Base-by-base conservation (phyloP, 2,888 invertebrate species). In the Apamea sordens region DNA sequence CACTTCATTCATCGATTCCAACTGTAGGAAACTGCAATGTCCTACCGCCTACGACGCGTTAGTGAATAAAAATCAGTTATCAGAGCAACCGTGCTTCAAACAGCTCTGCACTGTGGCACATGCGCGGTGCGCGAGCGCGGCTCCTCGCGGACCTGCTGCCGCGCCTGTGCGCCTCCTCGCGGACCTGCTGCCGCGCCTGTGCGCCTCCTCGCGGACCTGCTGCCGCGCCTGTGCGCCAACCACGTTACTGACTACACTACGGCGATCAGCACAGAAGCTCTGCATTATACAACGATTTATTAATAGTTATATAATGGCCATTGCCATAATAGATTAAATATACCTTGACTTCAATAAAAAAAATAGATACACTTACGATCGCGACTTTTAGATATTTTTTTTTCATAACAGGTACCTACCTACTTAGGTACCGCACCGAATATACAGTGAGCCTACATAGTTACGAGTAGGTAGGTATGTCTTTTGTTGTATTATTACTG, bases 391-490 rank as follows among this genome's bases (percentile, higher is more conserved):
- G 61, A 28, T 15, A 18, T 18, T 7, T 28, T 7, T 61, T 28
- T 18, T 61, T 61, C 15, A 61, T 15, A 15, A 28, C 0, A 11
- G 7, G 41, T 47, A 47, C 13, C 47, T 47, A 13, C n/a, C n/a
- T n/a, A n/a, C n/a, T 11, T 32, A 32, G 32, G 32, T 36, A 71
- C 53, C n/a, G 44, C 32, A 59, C 71, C 70, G 50, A 70, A 70
- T 53, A 36, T 36, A n/a, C n/a, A n/a, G 11, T n/a, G 56, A n/a
- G 68, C 21, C 18, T 13, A 32, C n/a, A 70, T n/a, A 8, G 18
- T 65, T 44, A 18, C 18, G 13, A 21, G 5, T 53, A 5, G 5
- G 8, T 44, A 41, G 5, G 8, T 44, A 41, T 50, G n/a, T 21
- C 13, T 65, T 61, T 32, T 64, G 15, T 32, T 32, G 28, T 36